Percentiles rank a stretch among this genome's conserved stretches.
Evolutionary conservation across 2,113 vertebrate species (phyloP).

Genomic region (Etia nguti): DNA sequence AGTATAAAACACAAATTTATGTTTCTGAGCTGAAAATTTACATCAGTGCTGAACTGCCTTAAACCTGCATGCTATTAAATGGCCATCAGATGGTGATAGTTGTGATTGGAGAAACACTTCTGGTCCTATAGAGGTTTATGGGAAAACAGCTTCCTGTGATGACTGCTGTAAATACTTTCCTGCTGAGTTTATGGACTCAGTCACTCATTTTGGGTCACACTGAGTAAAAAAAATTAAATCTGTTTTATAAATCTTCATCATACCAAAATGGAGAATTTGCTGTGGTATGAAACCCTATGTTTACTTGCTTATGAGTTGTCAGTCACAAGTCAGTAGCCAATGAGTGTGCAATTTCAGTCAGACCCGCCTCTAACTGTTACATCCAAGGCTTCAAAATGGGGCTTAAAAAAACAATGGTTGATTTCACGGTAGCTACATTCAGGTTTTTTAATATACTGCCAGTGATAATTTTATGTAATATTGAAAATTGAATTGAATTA

Average conservation of each 20-base stretch:
- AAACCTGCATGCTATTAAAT: neutral
- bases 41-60: neutral
- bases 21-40: neutral
- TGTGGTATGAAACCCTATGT: neutral
- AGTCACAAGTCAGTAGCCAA: neutral
- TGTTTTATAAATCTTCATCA: neutral
- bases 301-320: neutral
- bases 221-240: neutral
- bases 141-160: neutral
- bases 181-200: neutral
- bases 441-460: too few relatives aligned
- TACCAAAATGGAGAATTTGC: neutral
- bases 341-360: neutral
- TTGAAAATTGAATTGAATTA: neutral
- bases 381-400: neutral
- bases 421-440: neutral
- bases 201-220: neutral
- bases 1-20: neutral
- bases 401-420: neutral
- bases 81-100: neutral
- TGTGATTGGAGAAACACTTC: accelerated
- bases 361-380: neutral
- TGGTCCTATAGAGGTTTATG: neutral
- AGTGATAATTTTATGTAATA: neutral
- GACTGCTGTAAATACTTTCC: neutral